These are phyloP conservation scores for Drosophila arizonae DNA, from an alignment of 1,140 invertebrate species.

Conservation along the genomic window DNA sequence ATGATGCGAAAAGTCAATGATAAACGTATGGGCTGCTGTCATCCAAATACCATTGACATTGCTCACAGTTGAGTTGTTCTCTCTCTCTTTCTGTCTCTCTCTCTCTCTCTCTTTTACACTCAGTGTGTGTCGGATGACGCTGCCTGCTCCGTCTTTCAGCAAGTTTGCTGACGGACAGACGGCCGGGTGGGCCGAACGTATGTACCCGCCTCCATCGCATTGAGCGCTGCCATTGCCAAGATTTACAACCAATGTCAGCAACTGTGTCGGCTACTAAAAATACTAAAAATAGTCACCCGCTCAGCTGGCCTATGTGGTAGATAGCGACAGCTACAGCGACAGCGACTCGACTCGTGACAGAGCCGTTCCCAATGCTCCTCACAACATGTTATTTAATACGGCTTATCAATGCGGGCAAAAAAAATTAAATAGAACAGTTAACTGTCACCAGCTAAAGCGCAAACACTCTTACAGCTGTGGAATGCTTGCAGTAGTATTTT, in stretches of 20 bases:
- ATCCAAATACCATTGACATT: conserved; percentile 16
- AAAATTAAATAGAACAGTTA: background rate
- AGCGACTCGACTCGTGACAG: conserved; percentile 42
- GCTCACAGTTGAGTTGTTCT: background rate
- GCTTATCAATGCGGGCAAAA: conserved; percentile 41
- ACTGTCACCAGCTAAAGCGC: background rate
- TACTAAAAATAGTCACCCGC: conserved; percentile 51
- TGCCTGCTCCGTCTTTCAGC: background rate
- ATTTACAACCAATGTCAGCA: conserved; percentile 63
- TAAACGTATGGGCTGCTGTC: conserved; percentile 38
- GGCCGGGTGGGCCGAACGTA: background rate
- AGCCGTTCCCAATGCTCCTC: conserved; percentile 16
- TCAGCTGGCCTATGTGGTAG: conserved; percentile 34
- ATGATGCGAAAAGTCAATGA: conserved; percentile 31
- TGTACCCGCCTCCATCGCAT: conserved; percentile 37
- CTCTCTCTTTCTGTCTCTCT: background rate
- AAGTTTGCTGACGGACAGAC: background rate
- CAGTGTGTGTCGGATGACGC: conserved; percentile 1
- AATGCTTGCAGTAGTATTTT: too few species aligned
- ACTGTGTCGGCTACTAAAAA: conserved; percentile 49
- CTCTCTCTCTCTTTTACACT: background rate
- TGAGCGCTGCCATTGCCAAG: conserved; percentile 54
- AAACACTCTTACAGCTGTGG: conserved; percentile 1
- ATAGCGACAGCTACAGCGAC: conserved; percentile 31
- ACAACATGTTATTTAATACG: conserved; percentile 30